phyloP scores from a whole-genome alignment of 2,797 vertebrate species.

The Streptopelia turtur region DNA sequence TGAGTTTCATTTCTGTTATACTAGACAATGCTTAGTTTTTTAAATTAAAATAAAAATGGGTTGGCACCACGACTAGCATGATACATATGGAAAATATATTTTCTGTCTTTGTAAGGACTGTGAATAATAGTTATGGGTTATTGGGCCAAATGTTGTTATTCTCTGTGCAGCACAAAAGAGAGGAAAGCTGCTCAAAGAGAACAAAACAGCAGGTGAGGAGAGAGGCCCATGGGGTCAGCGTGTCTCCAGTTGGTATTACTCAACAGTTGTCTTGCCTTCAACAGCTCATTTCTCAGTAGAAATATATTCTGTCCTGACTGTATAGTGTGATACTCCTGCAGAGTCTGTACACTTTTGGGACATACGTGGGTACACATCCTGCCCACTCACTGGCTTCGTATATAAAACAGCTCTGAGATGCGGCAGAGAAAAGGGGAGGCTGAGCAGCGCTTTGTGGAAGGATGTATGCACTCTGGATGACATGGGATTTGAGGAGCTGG shows the following conservation, averaged over 20 bases:
- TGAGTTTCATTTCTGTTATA: background rate
- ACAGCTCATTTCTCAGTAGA: background rate
- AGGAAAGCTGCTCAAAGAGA: background rate
- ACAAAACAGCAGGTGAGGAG: background rate
- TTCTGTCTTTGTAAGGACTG: background rate
- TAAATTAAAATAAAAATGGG: background rate
- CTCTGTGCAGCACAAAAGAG: background rate
- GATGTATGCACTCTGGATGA: conserved; percentile 2
- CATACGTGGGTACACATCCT: fast-evolving
- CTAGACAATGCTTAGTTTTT: background rate
- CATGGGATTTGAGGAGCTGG: background rate
- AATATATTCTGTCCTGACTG: fast-evolving
- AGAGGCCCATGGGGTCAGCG: background rate
- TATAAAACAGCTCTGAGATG: background rate
- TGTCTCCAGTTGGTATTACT: background rate
- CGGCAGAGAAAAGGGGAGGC: background rate
- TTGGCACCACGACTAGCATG: background rate
- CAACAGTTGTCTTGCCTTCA: background rate
- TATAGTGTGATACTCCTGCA: fast-evolving
- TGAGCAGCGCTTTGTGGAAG: background rate
- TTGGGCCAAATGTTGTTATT: background rate
- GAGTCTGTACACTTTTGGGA: fast-evolving
- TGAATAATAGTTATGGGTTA: background rate
- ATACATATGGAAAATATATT: background rate
- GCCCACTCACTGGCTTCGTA: background rate